Conservation (phyloP, 1,140 invertebrate species). For the Panagrolaimus sp. region DNA sequence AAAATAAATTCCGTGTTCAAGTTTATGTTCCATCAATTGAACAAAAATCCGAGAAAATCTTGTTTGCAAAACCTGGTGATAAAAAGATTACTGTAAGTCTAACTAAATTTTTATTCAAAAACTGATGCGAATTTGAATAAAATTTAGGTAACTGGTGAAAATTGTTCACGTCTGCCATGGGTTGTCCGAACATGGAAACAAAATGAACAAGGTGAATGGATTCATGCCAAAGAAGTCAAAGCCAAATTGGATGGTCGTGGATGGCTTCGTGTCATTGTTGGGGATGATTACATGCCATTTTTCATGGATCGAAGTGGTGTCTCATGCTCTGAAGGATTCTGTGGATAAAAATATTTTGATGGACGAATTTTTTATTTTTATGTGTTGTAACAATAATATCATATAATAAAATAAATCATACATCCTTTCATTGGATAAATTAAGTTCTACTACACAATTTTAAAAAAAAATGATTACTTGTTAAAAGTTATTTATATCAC, state of each 20-base stretch:
- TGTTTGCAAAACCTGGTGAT: slow-evolving; percentile 18
- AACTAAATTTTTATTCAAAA: background rate
- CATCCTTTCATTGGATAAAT: no score
- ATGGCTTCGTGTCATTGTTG: slow-evolving; percentile 22
- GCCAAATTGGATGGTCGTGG: slow-evolving; percentile 22
- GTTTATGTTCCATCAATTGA: slow-evolving; percentile 24
- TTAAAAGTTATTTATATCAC: no score
- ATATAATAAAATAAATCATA: no score
- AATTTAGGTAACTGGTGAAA: slow-evolving; percentile 9
- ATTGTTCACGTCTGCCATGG: slow-evolving; percentile 16
- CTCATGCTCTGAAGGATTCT: slow-evolving; percentile 17
- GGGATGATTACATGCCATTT: slow-evolving; percentile 16
- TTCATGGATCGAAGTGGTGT: slow-evolving; percentile 22
- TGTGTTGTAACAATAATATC: no score
- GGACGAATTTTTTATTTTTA: no score
- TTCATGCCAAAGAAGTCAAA: slow-evolving; percentile 13
- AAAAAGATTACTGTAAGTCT: slow-evolving; percentile 24
- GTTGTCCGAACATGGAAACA: slow-evolving; percentile 21
- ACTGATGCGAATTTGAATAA: background rate
- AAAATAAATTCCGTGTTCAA: slow-evolving; percentile 22
- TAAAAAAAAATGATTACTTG: no score
- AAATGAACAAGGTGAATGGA: slow-evolving; percentile 20
- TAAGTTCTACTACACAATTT: no score
- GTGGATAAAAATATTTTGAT: background rate
- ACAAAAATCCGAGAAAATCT: slow-evolving; percentile 21